Evolutionary conservation across 2,113 vertebrate species (phyloP).

Genomic region (Sinocyclocheilus maitianheensis): DNA sequence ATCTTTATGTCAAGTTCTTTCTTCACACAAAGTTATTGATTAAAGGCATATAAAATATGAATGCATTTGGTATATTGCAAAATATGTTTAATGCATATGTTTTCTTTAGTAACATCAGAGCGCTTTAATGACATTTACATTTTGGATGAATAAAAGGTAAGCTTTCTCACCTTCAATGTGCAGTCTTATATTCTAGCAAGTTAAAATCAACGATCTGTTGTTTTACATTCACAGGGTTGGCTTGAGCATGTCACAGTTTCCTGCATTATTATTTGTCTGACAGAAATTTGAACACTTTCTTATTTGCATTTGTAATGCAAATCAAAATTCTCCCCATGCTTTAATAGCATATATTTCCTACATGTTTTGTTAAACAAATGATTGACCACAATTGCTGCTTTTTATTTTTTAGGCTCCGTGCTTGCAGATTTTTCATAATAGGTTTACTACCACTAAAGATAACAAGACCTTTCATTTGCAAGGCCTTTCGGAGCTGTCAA

Average conservation of each 20-base stretch:
- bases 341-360: constrained; percentile 48
- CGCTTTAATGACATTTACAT: background rate
- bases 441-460: constrained; percentile 33
- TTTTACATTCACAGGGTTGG: background rate
- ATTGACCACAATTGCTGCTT: constrained; percentile 36
- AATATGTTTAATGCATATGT: constrained; percentile 1
- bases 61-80: background rate
- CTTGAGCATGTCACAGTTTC: background rate
- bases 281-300: constrained; percentile 31
- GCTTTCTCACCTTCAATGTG: background rate
- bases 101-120: background rate
- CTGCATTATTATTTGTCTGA: constrained; percentile 30
- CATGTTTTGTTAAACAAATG: constrained; percentile 52
- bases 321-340: constrained; percentile 13
- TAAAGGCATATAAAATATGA: constrained; percentile 10
- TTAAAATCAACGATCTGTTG: constrained; percentile 8
- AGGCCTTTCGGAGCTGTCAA: constrained; percentile 33
- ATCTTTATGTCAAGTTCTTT: constrained; percentile 6
- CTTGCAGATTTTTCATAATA: constrained; percentile 39
- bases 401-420: constrained; percentile 30
- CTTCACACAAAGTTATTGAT: background rate
- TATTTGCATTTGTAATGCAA: constrained; percentile 45
- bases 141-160: background rate
- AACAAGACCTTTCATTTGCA: constrained; percentile 43
- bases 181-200: background rate